Percentiles rank a stretch among this genome's conserved stretches.
Evolutionary conservation across 2,113 vertebrate genomes (phyloP).

Genomic region (Brachionichthys hirsutus): DNA sequence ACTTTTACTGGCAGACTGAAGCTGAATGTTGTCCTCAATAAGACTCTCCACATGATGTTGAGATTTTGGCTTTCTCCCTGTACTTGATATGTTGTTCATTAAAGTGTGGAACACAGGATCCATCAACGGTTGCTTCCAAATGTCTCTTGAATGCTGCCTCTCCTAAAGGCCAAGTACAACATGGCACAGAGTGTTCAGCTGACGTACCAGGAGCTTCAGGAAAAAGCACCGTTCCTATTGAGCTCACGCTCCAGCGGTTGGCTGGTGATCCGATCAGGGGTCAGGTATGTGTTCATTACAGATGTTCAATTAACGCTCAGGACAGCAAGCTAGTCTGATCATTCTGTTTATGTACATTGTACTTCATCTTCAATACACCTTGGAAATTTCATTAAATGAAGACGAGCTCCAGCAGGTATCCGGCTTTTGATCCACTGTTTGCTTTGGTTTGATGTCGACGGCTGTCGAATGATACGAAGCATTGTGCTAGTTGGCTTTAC

Average conservation of each 20-base stretch:
- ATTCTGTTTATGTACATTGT: conserved; percentile 51
- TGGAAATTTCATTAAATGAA: conserved; percentile 67
- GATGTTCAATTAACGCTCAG: conserved; percentile 48
- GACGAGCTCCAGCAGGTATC: conserved; percentile 43
- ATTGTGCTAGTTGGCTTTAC: conserved; percentile 43
- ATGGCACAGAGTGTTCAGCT: conserved; percentile 60
- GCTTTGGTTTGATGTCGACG: conserved; percentile 59
- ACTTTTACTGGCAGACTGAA: background rate
- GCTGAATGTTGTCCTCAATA: conserved; percentile 2
- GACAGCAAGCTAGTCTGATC: conserved; percentile 26
- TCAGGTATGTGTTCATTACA: conserved; percentile 50
- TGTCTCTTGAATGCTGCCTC: conserved; percentile 62
- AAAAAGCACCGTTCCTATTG: conserved; percentile 63
- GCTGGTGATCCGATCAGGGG: conserved; percentile 44
- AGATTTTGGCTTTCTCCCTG: conserved; percentile 3
- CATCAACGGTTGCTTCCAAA: conserved; percentile 54
- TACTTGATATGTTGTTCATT: conserved; percentile 59
- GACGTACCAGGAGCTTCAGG: conserved; percentile 65
- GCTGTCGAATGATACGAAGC: conserved; percentile 44
- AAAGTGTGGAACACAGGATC: conserved; percentile 58
- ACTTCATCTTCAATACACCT: conserved; percentile 49
- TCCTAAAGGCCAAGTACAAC: conserved; percentile 71
- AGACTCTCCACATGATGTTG: conserved; percentile 3
- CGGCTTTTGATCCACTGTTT: conserved; percentile 56
- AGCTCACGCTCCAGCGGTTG: conserved; percentile 20